Conservation (phyloP, 2,888 invertebrate genomes). For the Helleia helle region DNA sequence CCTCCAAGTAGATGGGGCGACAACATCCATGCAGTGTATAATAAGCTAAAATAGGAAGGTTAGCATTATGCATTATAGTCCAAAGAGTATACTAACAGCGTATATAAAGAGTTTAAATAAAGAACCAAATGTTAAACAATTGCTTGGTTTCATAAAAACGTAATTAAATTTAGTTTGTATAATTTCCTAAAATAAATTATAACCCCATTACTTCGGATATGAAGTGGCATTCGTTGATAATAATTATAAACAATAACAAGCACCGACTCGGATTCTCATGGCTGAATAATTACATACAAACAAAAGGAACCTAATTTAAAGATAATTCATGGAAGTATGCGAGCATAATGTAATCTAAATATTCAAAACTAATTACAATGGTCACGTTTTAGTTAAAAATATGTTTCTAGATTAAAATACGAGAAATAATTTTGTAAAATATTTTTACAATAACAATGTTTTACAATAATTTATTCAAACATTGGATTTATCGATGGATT, state of each 20-base stretch:
- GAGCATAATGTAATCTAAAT: slow-evolving; percentile 8
- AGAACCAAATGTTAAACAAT: background rate
- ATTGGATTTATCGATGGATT: no score
- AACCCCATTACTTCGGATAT: no score
- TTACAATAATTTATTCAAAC: no score
- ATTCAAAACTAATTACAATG: slow-evolving; percentile 4
- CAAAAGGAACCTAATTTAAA: slow-evolving; percentile 1
- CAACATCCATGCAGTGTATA: no score
- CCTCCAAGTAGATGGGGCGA: no score
- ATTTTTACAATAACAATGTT: no score
- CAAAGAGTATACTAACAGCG: no score
- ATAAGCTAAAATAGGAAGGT: no score
- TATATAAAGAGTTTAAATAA: no score
- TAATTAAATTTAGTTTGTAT: background rate
- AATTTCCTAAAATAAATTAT: background rate
- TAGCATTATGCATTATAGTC: no score
- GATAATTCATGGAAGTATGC: background rate
- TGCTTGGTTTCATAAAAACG: background rate
- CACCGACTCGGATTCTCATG: background rate
- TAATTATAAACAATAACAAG: slow-evolving; percentile 1
- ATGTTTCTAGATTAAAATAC: background rate
- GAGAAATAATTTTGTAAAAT: no score
- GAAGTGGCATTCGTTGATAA: background rate
- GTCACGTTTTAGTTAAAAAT: background rate
- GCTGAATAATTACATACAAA: slow-evolving; percentile 1